Conservation (phyloP, 2,888 invertebrate genomes). For the Leptogaster cylindrica region DNA sequence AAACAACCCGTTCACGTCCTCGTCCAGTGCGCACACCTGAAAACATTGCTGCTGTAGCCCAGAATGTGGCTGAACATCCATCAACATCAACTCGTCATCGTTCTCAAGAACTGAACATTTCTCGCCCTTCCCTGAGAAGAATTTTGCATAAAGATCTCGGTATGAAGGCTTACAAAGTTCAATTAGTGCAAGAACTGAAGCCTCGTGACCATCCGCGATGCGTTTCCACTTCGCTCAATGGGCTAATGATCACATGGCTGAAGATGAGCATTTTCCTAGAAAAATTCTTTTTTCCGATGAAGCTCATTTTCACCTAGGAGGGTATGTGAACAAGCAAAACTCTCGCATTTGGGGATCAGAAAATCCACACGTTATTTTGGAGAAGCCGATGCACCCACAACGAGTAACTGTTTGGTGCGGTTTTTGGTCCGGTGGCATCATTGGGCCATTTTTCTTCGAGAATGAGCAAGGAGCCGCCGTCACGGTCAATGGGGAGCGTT, state of each 20-base stretch:
- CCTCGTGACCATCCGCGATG: conserved; percentile 39
- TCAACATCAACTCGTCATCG: too few species aligned
- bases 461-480: background rate
- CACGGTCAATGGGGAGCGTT: background rate
- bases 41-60: too few species aligned
- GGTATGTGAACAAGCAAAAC: conserved; percentile 43
- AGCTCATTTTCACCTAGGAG: conserved; percentile 17
- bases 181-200: conserved; percentile 45
- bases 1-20: conserved; percentile 6
- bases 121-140: too few species aligned
- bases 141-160: conserved; percentile 41
- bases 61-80: too few species aligned
- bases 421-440: conserved; percentile 28
- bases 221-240: too few species aligned
- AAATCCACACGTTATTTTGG: conserved; percentile 14
- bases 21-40: too few species aligned
- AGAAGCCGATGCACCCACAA: background rate
- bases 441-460: too few species aligned
- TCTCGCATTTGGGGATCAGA: conserved; percentile 32
- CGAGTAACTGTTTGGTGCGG: background rate
- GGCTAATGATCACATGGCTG: background rate
- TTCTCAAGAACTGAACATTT: too few species aligned
- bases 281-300: background rate
- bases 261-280: conserved; percentile 7
- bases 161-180: conserved; percentile 40